Base-by-base conservation (phyloP, 2,888 invertebrate species). In the Campaea margaritaria region DNA sequence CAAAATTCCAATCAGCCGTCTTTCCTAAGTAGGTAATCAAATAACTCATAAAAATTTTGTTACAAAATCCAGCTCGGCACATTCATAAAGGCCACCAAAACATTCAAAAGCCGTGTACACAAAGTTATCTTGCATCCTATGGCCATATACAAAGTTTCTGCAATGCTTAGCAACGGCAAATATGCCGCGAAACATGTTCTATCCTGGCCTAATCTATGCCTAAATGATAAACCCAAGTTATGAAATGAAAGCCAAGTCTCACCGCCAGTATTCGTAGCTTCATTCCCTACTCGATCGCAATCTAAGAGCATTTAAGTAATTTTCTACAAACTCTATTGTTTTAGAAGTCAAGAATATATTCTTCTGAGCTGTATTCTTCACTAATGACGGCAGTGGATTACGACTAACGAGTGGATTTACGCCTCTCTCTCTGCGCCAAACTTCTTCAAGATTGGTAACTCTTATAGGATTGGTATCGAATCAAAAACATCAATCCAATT, bases 131-230 rank as follows among this genome's bases (percentile, higher is more conserved):
- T 48, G 55, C 55, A 60, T 60, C 55, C 60, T 55, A 51, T 47
- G 55, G 34, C 42, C 60, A 61, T 61, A 51, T 56, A 61, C 51
- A 51, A 55, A 51, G 45, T 61, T 54, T 61, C 55, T 56, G 60
- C 60, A 60, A 60, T 43, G 47, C 34, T 54, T 36, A 36, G 50
- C 54, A 16, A 55, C 28, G 55, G 31, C 47, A 61, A 61, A 51
- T 56, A 61, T 56, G 60, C 55, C 55, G 55, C 51, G 51, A 56
- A 56, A 61, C 60, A 55, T 60, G 60, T 61, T 56, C 55, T 61
- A 61, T 56, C 55, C 60, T 56, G 51, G 14, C 47, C 46, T 47
- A 46, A 56, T 61, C 55, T 56, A 47, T 43, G 55, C 51, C 60
- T 56, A 61, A 61, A 56, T 51, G 60, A 61, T 61, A 61, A 61